Conservation (phyloP, 2,888 invertebrate genomes). For the Campopleginae sp. region DNA sequence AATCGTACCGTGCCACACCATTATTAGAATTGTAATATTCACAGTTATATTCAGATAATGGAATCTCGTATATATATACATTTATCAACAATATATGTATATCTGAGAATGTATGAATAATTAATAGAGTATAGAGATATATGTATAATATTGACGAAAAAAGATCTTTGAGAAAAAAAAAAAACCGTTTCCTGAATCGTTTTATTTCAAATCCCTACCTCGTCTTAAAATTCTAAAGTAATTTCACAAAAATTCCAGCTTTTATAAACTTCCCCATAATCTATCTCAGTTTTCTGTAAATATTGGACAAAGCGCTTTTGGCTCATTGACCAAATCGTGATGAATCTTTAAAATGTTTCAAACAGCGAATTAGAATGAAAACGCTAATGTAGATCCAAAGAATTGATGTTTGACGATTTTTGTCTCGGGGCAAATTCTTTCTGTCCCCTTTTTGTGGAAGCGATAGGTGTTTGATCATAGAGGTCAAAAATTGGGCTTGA, state of each 20-base stretch:
- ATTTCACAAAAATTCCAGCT: neutral
- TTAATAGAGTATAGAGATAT: constrained; percentile 34
- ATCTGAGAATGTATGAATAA: constrained; percentile 53
- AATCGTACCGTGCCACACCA: constrained; percentile 66
- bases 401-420: too few species aligned
- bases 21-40: constrained; percentile 61
- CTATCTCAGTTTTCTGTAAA: neutral
- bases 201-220: neutral
- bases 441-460: too few species aligned
- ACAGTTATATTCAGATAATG: constrained; percentile 59
- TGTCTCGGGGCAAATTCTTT: too few species aligned
- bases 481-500: too few species aligned
- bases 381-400: too few species aligned
- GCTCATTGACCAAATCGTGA: neutral
- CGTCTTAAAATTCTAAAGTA: neutral
- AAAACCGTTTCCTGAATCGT: neutral
- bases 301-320: neutral
- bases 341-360: neutral
- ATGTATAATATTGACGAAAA: constrained; percentile 53
- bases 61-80: constrained; percentile 55
- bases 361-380: too few species aligned
- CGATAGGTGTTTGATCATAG: too few species aligned
- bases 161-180: neutral
- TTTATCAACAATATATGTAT: constrained; percentile 44
- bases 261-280: neutral